phyloP scores from a whole-genome alignment of 2,113 vertebrate species.

The Probosciger aterrimus region DNA sequence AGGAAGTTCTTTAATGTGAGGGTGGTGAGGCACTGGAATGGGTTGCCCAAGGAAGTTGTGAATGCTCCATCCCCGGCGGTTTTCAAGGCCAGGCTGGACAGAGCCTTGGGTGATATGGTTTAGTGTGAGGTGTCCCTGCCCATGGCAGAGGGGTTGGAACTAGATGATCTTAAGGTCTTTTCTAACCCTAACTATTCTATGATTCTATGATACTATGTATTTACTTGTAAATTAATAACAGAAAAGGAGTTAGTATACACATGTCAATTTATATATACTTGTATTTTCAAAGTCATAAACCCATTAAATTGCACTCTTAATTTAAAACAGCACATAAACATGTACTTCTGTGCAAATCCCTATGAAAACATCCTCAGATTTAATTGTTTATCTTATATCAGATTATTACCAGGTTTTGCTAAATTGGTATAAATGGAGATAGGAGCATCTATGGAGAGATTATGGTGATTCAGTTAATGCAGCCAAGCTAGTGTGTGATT shows the following conservation, averaged over 20 bases:
- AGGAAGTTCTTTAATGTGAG: no score
- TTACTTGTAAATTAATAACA: background rate
- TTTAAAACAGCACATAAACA: background rate
- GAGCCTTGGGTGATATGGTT: no score
- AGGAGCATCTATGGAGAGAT: background rate
- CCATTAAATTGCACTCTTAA: background rate
- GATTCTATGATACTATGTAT: background rate
- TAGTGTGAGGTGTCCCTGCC: no score
- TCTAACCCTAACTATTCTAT: no score
- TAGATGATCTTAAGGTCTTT: no score
- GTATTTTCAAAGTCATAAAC: background rate
- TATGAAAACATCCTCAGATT: background rate
- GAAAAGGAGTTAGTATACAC: background rate
- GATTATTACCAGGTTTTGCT: conserved; percentile 5
- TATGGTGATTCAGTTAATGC: background rate
- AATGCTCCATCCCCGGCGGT: no score
- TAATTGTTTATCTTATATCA: conserved; percentile 7
- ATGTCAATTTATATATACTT: background rate
- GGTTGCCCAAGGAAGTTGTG: no score
- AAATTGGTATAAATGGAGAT: background rate
- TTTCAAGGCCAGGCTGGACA: no score
- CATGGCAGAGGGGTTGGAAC: no score
- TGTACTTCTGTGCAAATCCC: background rate
- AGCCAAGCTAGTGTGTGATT: background rate
- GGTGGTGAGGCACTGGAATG: no score